These are phyloP conservation scores for Myotis brandtii DNA, from an alignment of 2,113 vertebrate species.

Conservation along the genomic window DNA sequence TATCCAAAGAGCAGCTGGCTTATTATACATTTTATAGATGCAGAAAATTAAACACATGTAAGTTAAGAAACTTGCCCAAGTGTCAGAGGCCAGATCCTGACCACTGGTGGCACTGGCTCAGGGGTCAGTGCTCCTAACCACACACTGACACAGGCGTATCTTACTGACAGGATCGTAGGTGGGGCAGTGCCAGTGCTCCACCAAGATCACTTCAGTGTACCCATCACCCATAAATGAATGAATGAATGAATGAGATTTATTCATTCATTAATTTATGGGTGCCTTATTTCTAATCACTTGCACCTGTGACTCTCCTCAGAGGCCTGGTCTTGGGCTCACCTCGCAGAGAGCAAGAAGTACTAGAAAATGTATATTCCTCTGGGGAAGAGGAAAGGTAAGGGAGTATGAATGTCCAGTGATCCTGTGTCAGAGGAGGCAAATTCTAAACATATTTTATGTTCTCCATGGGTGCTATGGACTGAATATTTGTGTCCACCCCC, in stretches of 20 bases:
- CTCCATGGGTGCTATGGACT: not conserved
- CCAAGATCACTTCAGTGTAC: not conserved
- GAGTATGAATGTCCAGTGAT: no score
- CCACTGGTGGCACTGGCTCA: not conserved
- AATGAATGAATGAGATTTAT: no score
- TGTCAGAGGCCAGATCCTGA: not conserved
- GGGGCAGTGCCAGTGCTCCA: not conserved
- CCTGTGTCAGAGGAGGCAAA: not conserved
- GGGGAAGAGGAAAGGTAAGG: not conserved
- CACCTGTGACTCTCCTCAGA: not conserved
- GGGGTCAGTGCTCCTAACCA: not conserved
- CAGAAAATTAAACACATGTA: not conserved
- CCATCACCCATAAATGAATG: no score
- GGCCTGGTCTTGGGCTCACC: not conserved
- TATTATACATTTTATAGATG: not conserved
- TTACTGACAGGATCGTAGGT: not conserved
- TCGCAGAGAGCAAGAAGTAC: not conserved
- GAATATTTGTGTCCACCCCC: no score
- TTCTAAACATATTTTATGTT: not conserved
- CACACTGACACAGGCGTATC: not conserved
- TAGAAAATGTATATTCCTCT: not conserved
- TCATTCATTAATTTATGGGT: no score
- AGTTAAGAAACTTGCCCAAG: not conserved
- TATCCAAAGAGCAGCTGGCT: slow-evolving; percentile 10
- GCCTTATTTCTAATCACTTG: not conserved